These are phyloP conservation scores for Drosophila melanogaster DNA, from an alignment of 1,140 invertebrate species.

Conservation along the genomic window Release_6_plus_ISO1_MT NT_033777.3:31434501-31435000, in stretches of 20 bases:
- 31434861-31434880: slow-evolving; percentile 50
- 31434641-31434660: slow-evolving; percentile 46
- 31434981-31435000: slow-evolving; percentile 12
- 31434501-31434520: slow-evolving; percentile 43
- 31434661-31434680: slow-evolving; percentile 43
- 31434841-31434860: slow-evolving; percentile 39
- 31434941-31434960: slow-evolving; percentile 61
- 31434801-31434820: slow-evolving; percentile 22
- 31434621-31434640: slow-evolving; percentile 24
- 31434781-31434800: slow-evolving; percentile 42
- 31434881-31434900: slow-evolving; percentile 76
- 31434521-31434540: slow-evolving; percentile 16
- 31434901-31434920: slow-evolving; percentile 79
- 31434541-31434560: slow-evolving; percentile 63
- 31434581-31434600: slow-evolving; percentile 57
- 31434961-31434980: slow-evolving; percentile 13
- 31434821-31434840: slow-evolving; percentile 16
- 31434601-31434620: slow-evolving; percentile 72
- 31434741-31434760: slow-evolving; percentile 42
- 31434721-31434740: slow-evolving; percentile 11
- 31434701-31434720: slow-evolving; percentile 29
- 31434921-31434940: slow-evolving; percentile 78
- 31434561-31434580: slow-evolving; percentile 58
- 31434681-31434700: slow-evolving; percentile 1
- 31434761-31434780: slow-evolving; percentile 63